Percentiles rank a stretch among this genome's conserved stretches.
phyloP scores from a whole-genome alignment of 2,113 vertebrate genomes.

The Mormyrus lacerda region DNA sequence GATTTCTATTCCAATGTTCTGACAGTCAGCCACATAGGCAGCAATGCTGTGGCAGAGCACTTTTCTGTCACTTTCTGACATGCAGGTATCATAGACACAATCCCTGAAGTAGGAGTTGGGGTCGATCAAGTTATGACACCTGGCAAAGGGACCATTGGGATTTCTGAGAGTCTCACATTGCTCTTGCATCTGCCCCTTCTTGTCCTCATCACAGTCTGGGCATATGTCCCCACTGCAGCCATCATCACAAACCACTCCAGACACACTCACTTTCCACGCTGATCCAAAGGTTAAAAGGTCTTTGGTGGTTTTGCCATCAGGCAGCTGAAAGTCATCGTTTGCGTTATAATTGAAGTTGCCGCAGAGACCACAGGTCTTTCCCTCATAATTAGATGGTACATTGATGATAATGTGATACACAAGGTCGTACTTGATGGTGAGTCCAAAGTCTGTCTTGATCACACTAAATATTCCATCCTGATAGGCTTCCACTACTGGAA shows the following conservation, averaged over 20 bases:
- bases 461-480: not conserved
- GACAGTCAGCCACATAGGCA: slow-evolving; percentile 41
- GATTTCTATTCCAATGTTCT: slow-evolving; percentile 29
- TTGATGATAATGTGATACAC: slow-evolving; percentile 22
- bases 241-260: slow-evolving; percentile 33
- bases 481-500: slow-evolving; percentile 22
- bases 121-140: slow-evolving; percentile 38
- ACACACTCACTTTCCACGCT: slow-evolving; percentile 40
- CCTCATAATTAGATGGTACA: slow-evolving; percentile 25
- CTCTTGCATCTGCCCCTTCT: slow-evolving; percentile 31
- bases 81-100: slow-evolving; percentile 49
- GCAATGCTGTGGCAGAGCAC: slow-evolving; percentile 35
- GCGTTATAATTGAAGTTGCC: slow-evolving; percentile 47
- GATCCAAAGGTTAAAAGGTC: slow-evolving; percentile 32
- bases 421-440: slow-evolving; percentile 30
- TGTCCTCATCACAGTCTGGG: slow-evolving; percentile 7
- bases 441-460: slow-evolving; percentile 29
- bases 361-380: slow-evolving; percentile 49
- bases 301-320: slow-evolving; percentile 26
- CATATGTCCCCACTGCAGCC: slow-evolving; percentile 36
- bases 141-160: slow-evolving; percentile 36
- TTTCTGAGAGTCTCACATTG: slow-evolving; percentile 40
- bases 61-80: slow-evolving; percentile 19
- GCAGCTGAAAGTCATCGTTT: slow-evolving; percentile 35
- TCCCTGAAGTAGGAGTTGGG: slow-evolving; percentile 42